phyloP scores from a whole-genome alignment of 1,140 invertebrate species.

The Polypedilum vanderplanki region DNA sequence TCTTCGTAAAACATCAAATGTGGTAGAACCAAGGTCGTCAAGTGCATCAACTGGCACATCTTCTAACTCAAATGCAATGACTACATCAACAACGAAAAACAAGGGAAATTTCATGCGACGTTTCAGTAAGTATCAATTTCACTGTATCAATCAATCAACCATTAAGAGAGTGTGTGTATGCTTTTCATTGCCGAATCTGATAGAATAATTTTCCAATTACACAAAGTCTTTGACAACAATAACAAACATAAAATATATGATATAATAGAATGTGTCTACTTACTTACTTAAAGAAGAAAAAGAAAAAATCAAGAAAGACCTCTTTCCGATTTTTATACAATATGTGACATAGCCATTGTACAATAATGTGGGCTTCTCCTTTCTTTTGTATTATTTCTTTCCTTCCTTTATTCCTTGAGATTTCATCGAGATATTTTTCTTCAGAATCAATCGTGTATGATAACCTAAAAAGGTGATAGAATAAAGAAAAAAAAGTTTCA shows the following conservation, averaged over 20 bases:
- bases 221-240: constrained; percentile 4
- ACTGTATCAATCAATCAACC: constrained; percentile 27
- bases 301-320: no score
- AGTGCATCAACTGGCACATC: constrained; percentile 33
- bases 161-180: constrained; percentile 36
- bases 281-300: no score
- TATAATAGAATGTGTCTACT: no score
- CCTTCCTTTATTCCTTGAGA: no score
- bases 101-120: constrained; percentile 54
- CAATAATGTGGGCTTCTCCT: no score
- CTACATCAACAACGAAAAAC: constrained; percentile 34
- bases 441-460: no score
- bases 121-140: constrained; percentile 72
- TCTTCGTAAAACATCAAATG: constrained; percentile 2
- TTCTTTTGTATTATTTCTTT: no score
- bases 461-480: no score
- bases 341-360: no score
- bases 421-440: no score
- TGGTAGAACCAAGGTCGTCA: constrained; percentile 29
- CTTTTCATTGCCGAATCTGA: constrained; percentile 35
- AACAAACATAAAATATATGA: background rate
- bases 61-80: constrained; percentile 33
- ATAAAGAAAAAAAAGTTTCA: no score
- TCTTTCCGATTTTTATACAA: no score
- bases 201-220: background rate